Evolutionary conservation across 2,888 invertebrate genomes (phyloP), one percentile per base, ranked within the genome.

Genomic region (Drosophila infuscata): DNA sequence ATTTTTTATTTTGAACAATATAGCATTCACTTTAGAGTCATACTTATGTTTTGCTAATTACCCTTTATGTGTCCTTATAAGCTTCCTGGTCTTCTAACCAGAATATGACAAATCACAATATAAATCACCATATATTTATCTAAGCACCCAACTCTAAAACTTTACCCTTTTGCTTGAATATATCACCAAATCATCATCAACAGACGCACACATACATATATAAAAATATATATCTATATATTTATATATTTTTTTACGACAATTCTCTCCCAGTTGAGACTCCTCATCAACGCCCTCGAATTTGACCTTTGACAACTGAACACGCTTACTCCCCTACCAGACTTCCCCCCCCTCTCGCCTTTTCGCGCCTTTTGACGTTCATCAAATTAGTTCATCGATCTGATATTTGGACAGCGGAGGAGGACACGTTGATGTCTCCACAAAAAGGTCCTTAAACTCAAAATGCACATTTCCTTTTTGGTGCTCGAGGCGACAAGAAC

Each of bases 281-380:
- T 41, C 5, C n/a, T 54, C 66, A 67, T 70, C 81, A 81, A 73
- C 72, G 70, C 80, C 70, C 61, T 65, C 69, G 41, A 32, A 52
- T 52, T 83, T 83, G 87, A 87, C 82, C 87, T 83, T 87, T 87
- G 84, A 66, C 78, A 75, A 69, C 75, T 58, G 64, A 83, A 72
- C 59, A 64, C 67, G 61, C 43, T 74, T 71, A 71, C 65, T 57
- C 38, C 25, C 8, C 25, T 15, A 46, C 46, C 15, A 3, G 29
- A 46, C 25, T 2, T 46, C 25, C 8, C 15, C 4, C 41, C 20
- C 20, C 20, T 25, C 20, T 1, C 20, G 20, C 20, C 25, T 25
- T 8, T 46, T 38, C 20, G 20, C 3, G 11, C 53, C 61, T 3
- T 35, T 74, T 70, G 61, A 62, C 30, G 63, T 78, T 67, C 79